A percentile compares a stretch with the other conserved stretches of the same genome.
phyloP scores from a whole-genome alignment of 2,888 invertebrate genomes.

The Dorcus parallelipipedus region DNA sequence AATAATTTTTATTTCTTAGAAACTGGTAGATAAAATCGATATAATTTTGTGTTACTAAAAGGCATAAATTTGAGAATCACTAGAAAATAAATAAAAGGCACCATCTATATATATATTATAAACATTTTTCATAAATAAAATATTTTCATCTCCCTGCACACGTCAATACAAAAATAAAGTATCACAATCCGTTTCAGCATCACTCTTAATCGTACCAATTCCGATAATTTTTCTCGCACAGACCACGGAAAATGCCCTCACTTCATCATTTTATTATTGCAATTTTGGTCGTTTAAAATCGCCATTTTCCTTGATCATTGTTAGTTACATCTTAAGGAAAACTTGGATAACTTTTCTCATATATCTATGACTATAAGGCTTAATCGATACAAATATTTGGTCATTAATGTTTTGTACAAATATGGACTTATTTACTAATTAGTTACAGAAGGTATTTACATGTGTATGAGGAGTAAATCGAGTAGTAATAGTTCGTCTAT shows the following conservation, averaged over 20 bases:
- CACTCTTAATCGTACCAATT: constrained; percentile 24
- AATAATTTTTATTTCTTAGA: constrained; percentile 15
- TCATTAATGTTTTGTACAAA: constrained; percentile 35
- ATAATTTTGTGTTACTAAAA: constrained; percentile 23
- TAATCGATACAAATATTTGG: constrained; percentile 43
- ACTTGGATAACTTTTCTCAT: constrained; percentile 5
- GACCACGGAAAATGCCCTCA: constrained; percentile 24
- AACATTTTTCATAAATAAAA: constrained; percentile 34
- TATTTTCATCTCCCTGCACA: constrained; percentile 30
- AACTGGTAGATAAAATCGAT: constrained; percentile 18
- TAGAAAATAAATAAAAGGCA: constrained; percentile 48
- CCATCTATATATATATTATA: constrained; percentile 37
- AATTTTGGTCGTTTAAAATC: background rate
- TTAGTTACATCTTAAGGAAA: background rate
- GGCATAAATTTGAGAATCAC: constrained; percentile 37
- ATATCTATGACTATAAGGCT: constrained; percentile 43
- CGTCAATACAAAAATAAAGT: constrained; percentile 47
- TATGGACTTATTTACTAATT: constrained; percentile 20
- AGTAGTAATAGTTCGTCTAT: too few relatives aligned
- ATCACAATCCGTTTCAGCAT: constrained; percentile 45
- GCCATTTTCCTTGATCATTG: background rate
- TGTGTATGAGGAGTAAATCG: too few relatives aligned
- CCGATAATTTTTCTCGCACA: constrained; percentile 7
- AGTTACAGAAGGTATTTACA: too few relatives aligned
- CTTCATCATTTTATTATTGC: background rate